These are phyloP conservation scores for roundworm (Caenorhabditis elegans) DNA, from an alignment of 1,140 invertebrate genomes.

Conservation along the genomic window WBcel235 BX284603.4:10332001-10332500, in stretches of 20 bases:
- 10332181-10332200: too few species aligned
- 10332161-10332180: too few species aligned
- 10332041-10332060: too few species aligned
- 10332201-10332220: slow-evolving; percentile 10
- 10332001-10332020: too few species aligned
- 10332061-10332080: too few species aligned
- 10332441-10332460: background rate
- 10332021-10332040: too few species aligned
- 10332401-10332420: background rate
- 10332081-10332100: too few species aligned
- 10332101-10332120: too few species aligned
- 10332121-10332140: too few species aligned
- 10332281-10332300: background rate
- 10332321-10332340: background rate
- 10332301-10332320: background rate
- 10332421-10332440: background rate
- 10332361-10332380: background rate
- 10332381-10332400: background rate
- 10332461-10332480: background rate
- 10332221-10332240: background rate
- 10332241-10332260: background rate
- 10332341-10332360: background rate
- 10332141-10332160: too few species aligned
- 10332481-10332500: background rate
- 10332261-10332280: background rate